Evolutionary conservation across 2,888 invertebrate genomes (phyloP).

Genomic region (Rhimphoctona megacephalus): DNA sequence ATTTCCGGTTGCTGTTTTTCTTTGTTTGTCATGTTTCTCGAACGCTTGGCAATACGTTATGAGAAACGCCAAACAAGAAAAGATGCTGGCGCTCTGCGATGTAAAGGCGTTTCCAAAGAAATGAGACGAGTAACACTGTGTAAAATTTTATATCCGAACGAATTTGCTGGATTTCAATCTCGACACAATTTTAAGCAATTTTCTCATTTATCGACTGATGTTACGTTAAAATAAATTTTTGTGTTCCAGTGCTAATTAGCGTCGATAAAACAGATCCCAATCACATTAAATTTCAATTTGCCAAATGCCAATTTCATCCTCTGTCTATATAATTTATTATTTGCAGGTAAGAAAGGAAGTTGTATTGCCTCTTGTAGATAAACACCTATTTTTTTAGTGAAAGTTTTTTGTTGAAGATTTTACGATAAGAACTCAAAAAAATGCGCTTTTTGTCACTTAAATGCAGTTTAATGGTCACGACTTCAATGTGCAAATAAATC

Average conservation of each 20-base stretch:
- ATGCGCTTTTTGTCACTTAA: background rate
- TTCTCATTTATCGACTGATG: background rate
- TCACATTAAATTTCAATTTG: background rate
- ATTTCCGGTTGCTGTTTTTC: constrained; percentile 71
- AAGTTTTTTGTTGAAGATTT: background rate
- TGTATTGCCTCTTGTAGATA: background rate
- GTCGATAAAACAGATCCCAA: background rate
- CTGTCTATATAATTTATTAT: background rate
- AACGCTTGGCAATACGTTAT: constrained; percentile 59
- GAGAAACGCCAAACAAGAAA: background rate
- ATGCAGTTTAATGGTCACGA: background rate
- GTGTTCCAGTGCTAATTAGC: background rate
- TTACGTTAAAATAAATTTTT: background rate
- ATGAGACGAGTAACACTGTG: background rate
- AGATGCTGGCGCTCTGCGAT: background rate
- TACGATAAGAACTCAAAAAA: background rate
- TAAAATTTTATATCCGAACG: constrained; percentile 6
- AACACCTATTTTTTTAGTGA: background rate
- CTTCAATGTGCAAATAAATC: background rate
- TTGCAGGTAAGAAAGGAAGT: background rate
- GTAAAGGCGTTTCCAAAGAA: background rate
- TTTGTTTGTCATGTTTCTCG: constrained; percentile 71
- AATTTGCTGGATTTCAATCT: constrained; percentile 23
- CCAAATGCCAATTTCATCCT: background rate
- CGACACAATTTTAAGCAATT: background rate